Evolutionary conservation across 2,113 vertebrate genomes (phyloP).

Genomic region (Mormoops blainvillei): DNA sequence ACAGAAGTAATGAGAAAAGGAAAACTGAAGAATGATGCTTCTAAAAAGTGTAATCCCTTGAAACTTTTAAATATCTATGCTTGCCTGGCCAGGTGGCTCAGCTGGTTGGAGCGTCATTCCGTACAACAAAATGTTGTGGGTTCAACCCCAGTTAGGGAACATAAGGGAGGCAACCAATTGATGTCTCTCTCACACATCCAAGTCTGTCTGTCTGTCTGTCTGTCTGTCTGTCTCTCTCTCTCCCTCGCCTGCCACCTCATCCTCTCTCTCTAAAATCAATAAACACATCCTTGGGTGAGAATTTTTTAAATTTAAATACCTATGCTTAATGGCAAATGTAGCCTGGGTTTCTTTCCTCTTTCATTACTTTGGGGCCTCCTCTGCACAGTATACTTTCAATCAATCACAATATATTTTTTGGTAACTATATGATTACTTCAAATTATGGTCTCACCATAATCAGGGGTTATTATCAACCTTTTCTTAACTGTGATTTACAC

Average conservation of each 20-base stretch:
- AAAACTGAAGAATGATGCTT: neutral
- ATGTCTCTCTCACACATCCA: too few species aligned
- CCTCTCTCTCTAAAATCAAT: too few species aligned
- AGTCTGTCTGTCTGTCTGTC: too few species aligned
- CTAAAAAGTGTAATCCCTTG: neutral
- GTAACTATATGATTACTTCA: constrained; percentile 60
- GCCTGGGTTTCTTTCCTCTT: constrained; percentile 55
- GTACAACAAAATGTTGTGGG: too few species aligned
- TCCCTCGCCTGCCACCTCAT: too few species aligned
- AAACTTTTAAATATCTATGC: neutral
- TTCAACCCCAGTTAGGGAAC: too few species aligned
- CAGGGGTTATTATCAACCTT: constrained; percentile 70
- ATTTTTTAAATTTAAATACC: neutral
- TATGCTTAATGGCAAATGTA: constrained; percentile 55
- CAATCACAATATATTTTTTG: constrained; percentile 51
- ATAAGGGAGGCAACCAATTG: too few species aligned
- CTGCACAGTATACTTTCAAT: constrained; percentile 29
- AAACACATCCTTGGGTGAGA: too few species aligned
- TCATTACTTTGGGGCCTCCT: constrained; percentile 50
- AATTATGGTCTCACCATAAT: constrained; percentile 73
- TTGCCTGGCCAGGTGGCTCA: too few species aligned
- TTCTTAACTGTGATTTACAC: constrained; percentile 74
- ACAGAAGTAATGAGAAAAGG: neutral
- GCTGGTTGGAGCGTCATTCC: too few species aligned
- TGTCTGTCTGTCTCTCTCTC: too few species aligned